Base-by-base conservation (phyloP, 2,113 vertebrate species). In the Leucoraja erinaceus region DNA sequence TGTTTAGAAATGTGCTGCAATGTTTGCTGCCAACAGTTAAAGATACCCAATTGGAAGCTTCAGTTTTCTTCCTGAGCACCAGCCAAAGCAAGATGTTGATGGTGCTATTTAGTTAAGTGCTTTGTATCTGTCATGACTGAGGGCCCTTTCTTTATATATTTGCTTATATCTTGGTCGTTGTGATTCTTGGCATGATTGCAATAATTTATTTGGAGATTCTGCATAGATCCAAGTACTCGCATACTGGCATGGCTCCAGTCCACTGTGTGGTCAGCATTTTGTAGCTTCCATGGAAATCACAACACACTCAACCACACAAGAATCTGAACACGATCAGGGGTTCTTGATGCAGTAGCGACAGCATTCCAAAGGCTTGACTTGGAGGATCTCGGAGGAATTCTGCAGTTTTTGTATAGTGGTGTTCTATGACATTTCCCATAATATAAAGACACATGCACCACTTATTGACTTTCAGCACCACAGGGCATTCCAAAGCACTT, bases 121-220 rank as follows among this genome's bases (percentile, higher is more conserved):
- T 91, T 91, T 74, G 90, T 47, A 91, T 91, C 90, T 91, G 90
- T 28, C 68, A 74, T 54, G 90, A 72, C 72, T 91, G 90, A 74
- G 68, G 68, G 33, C 68, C 68, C 72, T 91, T 91, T 91, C 70
- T 91, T 91, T 91, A 91, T 91, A 38, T 74, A 91, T 72, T 91
- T 91, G 72, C 90, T 91, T 91, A 91, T 91, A 91, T 91, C 72
- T 91, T 91, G 66, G 66, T 91, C 38, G 22, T 91, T 91, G 66
- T 91, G 90, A 91, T 91, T 91, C 90, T 91, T 91, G 90, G 90
- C 90, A 91, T 91, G 66, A 91, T 91, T 72, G 14, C 68, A 22
- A 91, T 72, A 66, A 28, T 33, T 54, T 68, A 91, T 91, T 91
- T 33, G 66, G 66, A 72, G 72, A 91, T 54, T 91, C 68, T 54